A percentile compares a stretch with the other conserved stretches of the same genome.
phyloP scores from a whole-genome alignment of 1,140 invertebrate species.

The Aphaenogaster floridana region DNA sequence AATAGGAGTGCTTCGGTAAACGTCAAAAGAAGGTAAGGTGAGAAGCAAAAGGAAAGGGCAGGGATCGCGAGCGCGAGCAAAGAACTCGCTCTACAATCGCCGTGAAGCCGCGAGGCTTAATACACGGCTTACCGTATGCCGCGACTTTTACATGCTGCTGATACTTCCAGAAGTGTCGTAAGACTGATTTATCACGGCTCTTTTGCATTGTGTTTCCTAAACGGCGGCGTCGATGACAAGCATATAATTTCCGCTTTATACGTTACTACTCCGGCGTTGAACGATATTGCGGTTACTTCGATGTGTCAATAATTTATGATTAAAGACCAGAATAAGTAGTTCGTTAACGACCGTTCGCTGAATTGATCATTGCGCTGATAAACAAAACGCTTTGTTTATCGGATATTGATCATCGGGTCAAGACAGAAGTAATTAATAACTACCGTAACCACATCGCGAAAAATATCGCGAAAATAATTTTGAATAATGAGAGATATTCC shows the following conservation, averaged over 20 bases:
- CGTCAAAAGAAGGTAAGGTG: conserved; percentile 61
- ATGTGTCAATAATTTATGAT: conserved; percentile 41
- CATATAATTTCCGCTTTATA: conserved; percentile 40
- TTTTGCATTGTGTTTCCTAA: conserved; percentile 41
- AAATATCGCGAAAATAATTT: background rate
- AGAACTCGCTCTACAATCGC: conserved; percentile 42
- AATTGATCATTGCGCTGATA: conserved; percentile 27
- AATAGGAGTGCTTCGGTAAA: conserved; percentile 34
- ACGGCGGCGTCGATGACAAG: conserved; percentile 45
- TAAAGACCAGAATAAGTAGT: conserved; percentile 14
- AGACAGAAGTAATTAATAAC: conserved; percentile 26
- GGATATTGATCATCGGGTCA: conserved; percentile 19
- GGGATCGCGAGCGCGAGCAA: conserved; percentile 35
- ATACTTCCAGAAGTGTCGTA: conserved; percentile 53
- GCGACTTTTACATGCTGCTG: conserved; percentile 21
- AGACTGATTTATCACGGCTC: conserved; percentile 51
- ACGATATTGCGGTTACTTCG: background rate
- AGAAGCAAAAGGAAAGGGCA: conserved; percentile 69
- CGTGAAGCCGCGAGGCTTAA: conserved; percentile 37
- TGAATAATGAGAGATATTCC: background rate
- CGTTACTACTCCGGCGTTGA: background rate
- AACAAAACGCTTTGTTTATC: conserved; percentile 23
- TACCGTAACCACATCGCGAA: background rate
- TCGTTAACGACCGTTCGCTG: background rate
- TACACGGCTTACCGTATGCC: background rate